Evolutionary conservation across 2,797 vertebrate species (phyloP).

Genomic region (Onychomys leucogaster): DNA sequence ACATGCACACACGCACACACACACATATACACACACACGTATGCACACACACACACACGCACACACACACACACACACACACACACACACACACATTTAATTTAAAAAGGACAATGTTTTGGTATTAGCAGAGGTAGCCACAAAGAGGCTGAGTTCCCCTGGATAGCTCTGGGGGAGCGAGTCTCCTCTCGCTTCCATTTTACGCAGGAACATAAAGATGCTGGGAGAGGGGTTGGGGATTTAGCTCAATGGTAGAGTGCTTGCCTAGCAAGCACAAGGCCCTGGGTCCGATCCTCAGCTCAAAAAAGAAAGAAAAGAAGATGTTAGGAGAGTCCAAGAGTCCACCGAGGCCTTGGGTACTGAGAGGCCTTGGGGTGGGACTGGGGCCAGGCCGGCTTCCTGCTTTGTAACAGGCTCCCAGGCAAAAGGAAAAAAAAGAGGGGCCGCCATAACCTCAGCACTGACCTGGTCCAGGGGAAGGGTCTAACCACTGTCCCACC

Average conservation of each 20-base stretch:
- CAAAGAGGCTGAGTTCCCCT: accelerated
- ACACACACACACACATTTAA: neutral
- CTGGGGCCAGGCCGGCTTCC: neutral
- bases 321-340: neutral
- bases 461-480: neutral
- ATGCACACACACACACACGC: too few relatives aligned
- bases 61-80: neutral
- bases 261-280: too few relatives aligned
- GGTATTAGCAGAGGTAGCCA: neutral
- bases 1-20: too few relatives aligned
- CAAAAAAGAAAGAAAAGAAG: too few relatives aligned
- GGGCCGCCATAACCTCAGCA: too few relatives aligned
- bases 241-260: too few relatives aligned
- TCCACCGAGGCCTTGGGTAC: neutral
- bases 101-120: neutral
- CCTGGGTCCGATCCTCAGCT: too few relatives aligned
- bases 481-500: neutral
- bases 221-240: too few relatives aligned
- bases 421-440: neutral
- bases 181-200: neutral
- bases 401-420: neutral
- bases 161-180: accelerated
- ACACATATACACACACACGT: too few relatives aligned
- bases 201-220: neutral
- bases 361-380: neutral